Evolutionary conservation across 1,140 invertebrate species (phyloP).

Genomic region (Bombus haemorrhoidalis): DNA sequence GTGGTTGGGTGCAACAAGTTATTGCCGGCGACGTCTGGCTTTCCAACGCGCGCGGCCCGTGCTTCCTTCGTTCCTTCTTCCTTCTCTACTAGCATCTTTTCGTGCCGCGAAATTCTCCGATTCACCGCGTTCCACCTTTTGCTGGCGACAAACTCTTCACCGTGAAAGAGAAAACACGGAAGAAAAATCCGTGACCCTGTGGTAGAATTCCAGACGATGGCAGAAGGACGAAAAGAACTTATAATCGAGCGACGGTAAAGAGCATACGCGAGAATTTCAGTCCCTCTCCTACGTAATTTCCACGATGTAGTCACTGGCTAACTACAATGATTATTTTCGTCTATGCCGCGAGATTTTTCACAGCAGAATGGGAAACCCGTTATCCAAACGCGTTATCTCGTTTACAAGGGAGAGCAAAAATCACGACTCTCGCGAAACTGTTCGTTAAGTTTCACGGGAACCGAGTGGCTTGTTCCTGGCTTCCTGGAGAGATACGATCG

Average conservation of each 20-base stretch:
- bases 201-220: background rate
- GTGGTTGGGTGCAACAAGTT: constrained; percentile 79
- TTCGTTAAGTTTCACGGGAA: background rate
- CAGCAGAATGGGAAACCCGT: background rate
- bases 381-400: background rate
- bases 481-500: background rate
- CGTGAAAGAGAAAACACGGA: too few species aligned
- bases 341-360: background rate
- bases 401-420: background rate
- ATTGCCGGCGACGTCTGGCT: constrained; percentile 73
- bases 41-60: constrained; percentile 58
- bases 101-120: constrained; percentile 47
- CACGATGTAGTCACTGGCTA: background rate
- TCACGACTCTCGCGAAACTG: background rate
- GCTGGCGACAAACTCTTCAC: constrained; percentile 44
- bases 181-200: constrained; percentile 14
- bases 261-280: background rate
- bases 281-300: background rate
- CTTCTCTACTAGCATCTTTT: constrained; percentile 29
- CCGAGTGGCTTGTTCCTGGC: background rate
- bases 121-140: constrained; percentile 46
- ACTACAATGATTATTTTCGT: constrained; percentile 7
- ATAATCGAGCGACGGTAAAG: background rate
- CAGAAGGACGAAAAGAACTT: background rate
- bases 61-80: constrained; percentile 11